Conservation (phyloP, 1,140 invertebrate genomes). For the Lysiphlebus fabarum region DNA sequence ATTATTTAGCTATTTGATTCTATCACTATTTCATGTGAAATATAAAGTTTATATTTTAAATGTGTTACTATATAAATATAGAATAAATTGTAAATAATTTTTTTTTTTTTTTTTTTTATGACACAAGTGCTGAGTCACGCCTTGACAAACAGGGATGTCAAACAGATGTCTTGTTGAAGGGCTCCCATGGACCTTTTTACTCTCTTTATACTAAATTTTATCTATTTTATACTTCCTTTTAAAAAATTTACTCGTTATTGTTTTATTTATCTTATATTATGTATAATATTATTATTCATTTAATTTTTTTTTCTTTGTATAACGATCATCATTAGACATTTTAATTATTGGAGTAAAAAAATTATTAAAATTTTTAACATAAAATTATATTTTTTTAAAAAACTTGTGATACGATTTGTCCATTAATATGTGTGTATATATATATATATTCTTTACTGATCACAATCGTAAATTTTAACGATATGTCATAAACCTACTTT, state of each 20-base stretch:
- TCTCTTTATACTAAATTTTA: conserved; percentile 16
- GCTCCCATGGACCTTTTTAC: conserved; percentile 16
- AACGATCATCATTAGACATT: neutral
- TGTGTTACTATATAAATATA: too few species aligned
- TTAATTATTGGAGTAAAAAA: neutral
- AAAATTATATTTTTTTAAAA: conserved; percentile 5
- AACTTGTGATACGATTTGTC: too few species aligned
- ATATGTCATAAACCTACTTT: conserved; percentile 21
- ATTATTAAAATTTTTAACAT: neutral
- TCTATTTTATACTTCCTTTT: too few species aligned
- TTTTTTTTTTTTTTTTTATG: conserved; percentile 13
- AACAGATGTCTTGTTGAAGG: conserved; percentile 48
- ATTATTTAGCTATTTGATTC: neutral
- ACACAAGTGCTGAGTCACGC: conserved; percentile 57
- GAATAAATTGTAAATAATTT: too few species aligned
- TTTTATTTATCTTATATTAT: neutral
- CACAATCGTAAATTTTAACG: conserved; percentile 19
- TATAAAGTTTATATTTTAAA: too few species aligned
- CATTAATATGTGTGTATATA: too few species aligned
- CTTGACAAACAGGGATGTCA: conserved; percentile 57
- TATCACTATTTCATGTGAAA: neutral
- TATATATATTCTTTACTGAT: neutral
- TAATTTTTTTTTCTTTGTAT: too few species aligned
- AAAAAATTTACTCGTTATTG: neutral
- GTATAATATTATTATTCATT: too few species aligned